These are phyloP conservation scores for Schmidtea mediterranea DNA, from an alignment of 1,140 invertebrate genomes.

Conservation along the genomic window DNA sequence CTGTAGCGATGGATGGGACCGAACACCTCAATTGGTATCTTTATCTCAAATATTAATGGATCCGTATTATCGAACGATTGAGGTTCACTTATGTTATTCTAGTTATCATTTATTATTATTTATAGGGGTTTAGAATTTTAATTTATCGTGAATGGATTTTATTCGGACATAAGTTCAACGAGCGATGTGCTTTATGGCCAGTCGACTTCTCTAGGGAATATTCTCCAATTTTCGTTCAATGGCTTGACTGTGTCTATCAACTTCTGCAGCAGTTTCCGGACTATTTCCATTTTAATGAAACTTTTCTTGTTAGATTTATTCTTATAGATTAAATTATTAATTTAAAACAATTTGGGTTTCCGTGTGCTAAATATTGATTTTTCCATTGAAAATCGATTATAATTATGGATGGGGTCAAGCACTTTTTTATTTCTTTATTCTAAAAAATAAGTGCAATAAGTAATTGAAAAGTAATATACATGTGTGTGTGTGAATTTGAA, in stretches of 20 bases:
- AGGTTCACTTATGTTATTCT: slow-evolving; percentile 30
- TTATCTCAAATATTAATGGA: slow-evolving; percentile 66
- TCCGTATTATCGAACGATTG: slow-evolving; percentile 63
- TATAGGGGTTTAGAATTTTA: slow-evolving; percentile 58
- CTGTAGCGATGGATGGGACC: slow-evolving; percentile 85
- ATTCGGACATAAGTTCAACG: slow-evolving; percentile 85
- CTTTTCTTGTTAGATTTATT: slow-evolving; percentile 43
- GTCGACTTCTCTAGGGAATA: slow-evolving; percentile 40
- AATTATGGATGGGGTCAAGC: no score
- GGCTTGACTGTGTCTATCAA: slow-evolving; percentile 84
- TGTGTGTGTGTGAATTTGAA: no score
- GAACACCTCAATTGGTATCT: slow-evolving; percentile 70
- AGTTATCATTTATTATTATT: slow-evolving; percentile 8
- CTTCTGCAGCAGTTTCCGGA: slow-evolving; percentile 59
- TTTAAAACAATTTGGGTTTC: no score
- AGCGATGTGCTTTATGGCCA: slow-evolving; percentile 49
- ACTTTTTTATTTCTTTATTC: no score
- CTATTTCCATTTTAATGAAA: slow-evolving; percentile 73
- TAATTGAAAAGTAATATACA: no score
- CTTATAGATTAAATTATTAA: neutral
- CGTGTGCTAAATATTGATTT: no score
- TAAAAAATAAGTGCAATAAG: no score
- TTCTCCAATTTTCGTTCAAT: slow-evolving; percentile 86
- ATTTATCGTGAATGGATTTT: slow-evolving; percentile 79
- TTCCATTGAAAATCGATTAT: no score